Percentiles rank a stretch among this genome's conserved stretches.
phyloP scores from a whole-genome alignment of 2,797 vertebrate genomes.

The Poeciliopsis paucimaculata region DNA sequence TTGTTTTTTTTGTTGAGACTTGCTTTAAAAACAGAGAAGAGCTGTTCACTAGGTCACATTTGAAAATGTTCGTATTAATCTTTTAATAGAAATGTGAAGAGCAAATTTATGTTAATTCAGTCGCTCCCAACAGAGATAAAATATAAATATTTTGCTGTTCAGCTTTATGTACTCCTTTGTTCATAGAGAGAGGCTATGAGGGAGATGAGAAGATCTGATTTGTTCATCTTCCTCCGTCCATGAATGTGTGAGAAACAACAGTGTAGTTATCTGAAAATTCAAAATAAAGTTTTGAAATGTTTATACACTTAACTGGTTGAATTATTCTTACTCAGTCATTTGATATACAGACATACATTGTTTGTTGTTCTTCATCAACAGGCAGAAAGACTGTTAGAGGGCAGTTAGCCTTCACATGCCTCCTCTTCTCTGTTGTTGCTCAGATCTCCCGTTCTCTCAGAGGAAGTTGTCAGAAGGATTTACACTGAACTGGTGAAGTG shows the following conservation, averaged over 20 bases:
- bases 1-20: neutral
- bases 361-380: neutral
- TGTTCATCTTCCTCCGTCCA: neutral
- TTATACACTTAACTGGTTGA: neutral
- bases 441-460: conserved; percentile 28
- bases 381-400: neutral
- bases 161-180: neutral
- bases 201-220: neutral
- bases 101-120: neutral
- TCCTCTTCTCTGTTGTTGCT: conserved; percentile 10
- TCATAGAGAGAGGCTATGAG: neutral
- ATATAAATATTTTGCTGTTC: neutral
- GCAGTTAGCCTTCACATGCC: neutral
- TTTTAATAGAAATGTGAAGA: neutral
- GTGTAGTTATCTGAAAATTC: neutral
- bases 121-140: neutral
- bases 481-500: conserved; percentile 33
- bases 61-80: neutral
- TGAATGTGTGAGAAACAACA: neutral
- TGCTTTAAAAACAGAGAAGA: neutral
- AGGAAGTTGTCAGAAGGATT: conserved; percentile 45
- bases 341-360: neutral
- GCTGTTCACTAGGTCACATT: neutral
- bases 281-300: neutral
- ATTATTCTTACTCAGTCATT: neutral